Percentiles rank a stretch among this genome's conserved stretches.
These are phyloP conservation scores for Camponotus vicinus DNA, from an alignment of 1,140 invertebrate species.

Conservation along the genomic window DNA sequence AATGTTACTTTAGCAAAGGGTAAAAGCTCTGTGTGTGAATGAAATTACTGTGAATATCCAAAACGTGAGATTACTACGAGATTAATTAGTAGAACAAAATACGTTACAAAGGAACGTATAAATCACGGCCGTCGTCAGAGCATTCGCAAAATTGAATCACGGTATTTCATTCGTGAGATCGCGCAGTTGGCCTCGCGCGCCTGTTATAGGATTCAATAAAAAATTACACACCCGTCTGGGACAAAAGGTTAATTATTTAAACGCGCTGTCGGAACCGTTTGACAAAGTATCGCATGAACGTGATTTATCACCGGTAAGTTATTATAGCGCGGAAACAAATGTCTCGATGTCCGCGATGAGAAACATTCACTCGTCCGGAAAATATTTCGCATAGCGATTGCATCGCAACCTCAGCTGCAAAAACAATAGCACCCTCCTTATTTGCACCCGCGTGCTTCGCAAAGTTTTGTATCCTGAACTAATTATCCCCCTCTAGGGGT, in stretches of 20 bases:
- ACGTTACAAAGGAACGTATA: slow-evolving; percentile 52
- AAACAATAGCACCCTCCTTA: slow-evolving; percentile 10
- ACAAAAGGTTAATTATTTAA: slow-evolving; percentile 69
- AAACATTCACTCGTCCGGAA: slow-evolving; percentile 63
- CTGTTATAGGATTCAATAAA: slow-evolving; percentile 61
- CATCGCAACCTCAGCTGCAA: slow-evolving; percentile 11
- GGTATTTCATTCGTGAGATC: slow-evolving; percentile 41
- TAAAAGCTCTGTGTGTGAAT: not conserved
- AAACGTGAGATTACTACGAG: slow-evolving; percentile 35
- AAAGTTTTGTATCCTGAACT: slow-evolving; percentile 45
- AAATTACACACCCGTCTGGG: slow-evolving; percentile 56
- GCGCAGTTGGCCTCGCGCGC: not conserved
- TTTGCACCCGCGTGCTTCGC: slow-evolving; percentile 33
- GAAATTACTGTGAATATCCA: slow-evolving; percentile 34
- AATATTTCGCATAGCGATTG: slow-evolving; percentile 62
- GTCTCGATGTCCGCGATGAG: slow-evolving; percentile 35
- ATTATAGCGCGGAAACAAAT: slow-evolving; percentile 62
- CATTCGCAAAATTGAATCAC: slow-evolving; percentile 52
- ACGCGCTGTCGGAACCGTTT: slow-evolving; percentile 55
- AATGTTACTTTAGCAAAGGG: not conserved
- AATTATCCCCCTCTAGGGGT: slow-evolving; percentile 42
- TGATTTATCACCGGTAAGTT: slow-evolving; percentile 47
- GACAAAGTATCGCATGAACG: slow-evolving; percentile 60
- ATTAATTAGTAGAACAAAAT: slow-evolving; percentile 47
- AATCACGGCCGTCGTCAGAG: slow-evolving; percentile 45